phyloP scores from a whole-genome alignment of 2,797 vertebrate genomes.

The Oreortyx pictus region DNA sequence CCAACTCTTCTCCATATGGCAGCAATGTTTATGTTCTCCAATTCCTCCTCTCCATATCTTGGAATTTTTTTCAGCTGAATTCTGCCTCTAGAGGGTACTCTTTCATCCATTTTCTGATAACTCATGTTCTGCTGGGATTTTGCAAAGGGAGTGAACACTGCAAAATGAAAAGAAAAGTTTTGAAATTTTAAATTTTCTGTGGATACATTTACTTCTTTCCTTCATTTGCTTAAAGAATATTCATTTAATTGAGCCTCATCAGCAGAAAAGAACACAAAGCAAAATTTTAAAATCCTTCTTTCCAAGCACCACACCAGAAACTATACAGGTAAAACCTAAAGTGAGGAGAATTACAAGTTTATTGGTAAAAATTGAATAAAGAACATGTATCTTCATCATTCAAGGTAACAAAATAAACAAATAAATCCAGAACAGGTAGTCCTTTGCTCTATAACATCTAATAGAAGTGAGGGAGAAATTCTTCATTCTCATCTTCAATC shows the following conservation, averaged over 20 bases:
- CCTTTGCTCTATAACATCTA: background rate
- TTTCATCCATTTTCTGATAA: conserved; percentile 10
- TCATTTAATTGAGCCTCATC: background rate
- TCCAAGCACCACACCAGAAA: background rate
- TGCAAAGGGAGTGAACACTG: background rate
- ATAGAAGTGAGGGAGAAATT: background rate
- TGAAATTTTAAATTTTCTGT: background rate
- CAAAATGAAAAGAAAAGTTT: background rate
- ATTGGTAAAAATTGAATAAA: conserved; percentile 1
- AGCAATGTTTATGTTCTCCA: background rate
- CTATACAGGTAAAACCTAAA: background rate
- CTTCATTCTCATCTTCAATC: background rate
- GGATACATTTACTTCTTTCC: background rate
- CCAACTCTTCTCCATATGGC: background rate
- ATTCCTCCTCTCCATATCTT: background rate
- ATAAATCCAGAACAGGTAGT: background rate
- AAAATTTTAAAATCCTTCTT: background rate
- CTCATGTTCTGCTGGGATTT: background rate
- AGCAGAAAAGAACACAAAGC: background rate
- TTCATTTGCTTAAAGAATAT: background rate
- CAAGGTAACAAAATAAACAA: background rate
- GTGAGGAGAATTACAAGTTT: background rate
- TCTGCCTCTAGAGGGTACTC: background rate
- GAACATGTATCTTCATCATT: background rate
- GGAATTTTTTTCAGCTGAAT: background rate